Evolutionary conservation across 2,888 invertebrate genomes (phyloP), one percentile per base, ranked within the genome.

Genomic region (Chymomyza fuscimana): DNA sequence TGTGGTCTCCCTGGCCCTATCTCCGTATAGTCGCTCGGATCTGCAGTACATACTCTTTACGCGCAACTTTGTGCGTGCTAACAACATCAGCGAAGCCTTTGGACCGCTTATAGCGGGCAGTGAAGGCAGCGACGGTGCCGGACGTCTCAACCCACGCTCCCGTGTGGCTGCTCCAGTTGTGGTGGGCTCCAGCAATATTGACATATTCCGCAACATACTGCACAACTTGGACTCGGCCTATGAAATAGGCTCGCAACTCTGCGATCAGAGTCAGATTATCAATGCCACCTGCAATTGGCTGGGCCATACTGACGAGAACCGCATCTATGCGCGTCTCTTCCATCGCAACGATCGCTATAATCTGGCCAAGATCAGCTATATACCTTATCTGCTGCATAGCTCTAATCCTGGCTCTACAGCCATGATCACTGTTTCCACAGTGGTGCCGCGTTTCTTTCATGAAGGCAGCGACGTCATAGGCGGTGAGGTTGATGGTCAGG

Each of bases 221-320:
- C 95, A 96, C 71, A 99, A 99, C 92, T 95, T 95, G 1, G 95
- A 95, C 76, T 98, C 99, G 0, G 94, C 94, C 67, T 98, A 98
- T 90, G 99, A 99, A 93, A 95, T 99, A 61, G 98, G 98, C 0
- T 98, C 98, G 0, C 99, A 99, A 87, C 93, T 99, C 19, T 95
- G 96, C 87, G 98, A 99, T 90, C 99, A 98, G 90, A 98, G 98
- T 87, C 96, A 97, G 92, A 93, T 94, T 19, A 95, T 99, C n/a
- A 97, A 98, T 90, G 98, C 98, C 80, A 96, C 97, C 0, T 96
- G 94, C 89, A 99, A 99, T 90, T 99, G 98, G 96, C 94, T 99
- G 83, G 98, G 98, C 5, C 94, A 93, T 74, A 93, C 94, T 0
- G 94, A 94, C 71, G 96, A 96, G 89, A 94, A 95, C 77, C 94